Percentiles rank a stretch among this genome's conserved stretches.
Evolutionary conservation across 2,888 invertebrate genomes (phyloP).

Genomic region (Anoncus sp.): DNA sequence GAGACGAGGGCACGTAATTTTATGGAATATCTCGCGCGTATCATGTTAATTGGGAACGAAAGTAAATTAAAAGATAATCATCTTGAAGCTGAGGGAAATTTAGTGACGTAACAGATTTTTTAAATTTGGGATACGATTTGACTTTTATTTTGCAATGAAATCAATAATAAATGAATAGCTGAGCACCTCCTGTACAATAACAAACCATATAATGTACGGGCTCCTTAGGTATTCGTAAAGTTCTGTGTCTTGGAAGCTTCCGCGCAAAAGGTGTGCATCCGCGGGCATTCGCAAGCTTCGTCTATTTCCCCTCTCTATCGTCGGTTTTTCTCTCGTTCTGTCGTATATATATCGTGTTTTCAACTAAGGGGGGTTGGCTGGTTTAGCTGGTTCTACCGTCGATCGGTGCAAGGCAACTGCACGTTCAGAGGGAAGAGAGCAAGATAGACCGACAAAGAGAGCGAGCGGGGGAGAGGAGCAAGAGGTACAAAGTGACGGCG

Average conservation of each 20-base stretch:
- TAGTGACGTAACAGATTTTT: neutral
- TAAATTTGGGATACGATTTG: neutral
- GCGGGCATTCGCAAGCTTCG: conserved; percentile 50
- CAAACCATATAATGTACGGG: neutral
- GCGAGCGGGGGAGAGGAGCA: conserved; percentile 33
- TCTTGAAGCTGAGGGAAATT: neutral
- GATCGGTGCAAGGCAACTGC: conserved; percentile 45
- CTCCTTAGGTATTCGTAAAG: conserved; percentile 27
- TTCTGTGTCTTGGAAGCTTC: conserved; percentile 17
- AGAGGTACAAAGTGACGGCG: conserved; percentile 49
- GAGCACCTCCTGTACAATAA: conserved; percentile 7
- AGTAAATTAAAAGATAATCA: neutral
- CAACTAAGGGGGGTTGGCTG: conserved; percentile 30
- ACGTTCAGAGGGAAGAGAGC: conserved; percentile 42
- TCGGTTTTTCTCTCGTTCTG: conserved; percentile 21
- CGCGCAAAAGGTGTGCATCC: conserved; percentile 46
- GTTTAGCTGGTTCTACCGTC: conserved; percentile 42
- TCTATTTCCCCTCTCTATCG: conserved; percentile 9
- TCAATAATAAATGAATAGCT: neutral
- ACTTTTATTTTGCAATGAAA: neutral
- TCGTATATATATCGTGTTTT: conserved; percentile 13
- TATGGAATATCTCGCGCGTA: no score
- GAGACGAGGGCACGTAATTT: no score
- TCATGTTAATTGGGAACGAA: neutral
- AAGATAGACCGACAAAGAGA: conserved; percentile 28